Conservation (phyloP, 2,113 vertebrate species). For the Sylvia atricapilla region DNA sequence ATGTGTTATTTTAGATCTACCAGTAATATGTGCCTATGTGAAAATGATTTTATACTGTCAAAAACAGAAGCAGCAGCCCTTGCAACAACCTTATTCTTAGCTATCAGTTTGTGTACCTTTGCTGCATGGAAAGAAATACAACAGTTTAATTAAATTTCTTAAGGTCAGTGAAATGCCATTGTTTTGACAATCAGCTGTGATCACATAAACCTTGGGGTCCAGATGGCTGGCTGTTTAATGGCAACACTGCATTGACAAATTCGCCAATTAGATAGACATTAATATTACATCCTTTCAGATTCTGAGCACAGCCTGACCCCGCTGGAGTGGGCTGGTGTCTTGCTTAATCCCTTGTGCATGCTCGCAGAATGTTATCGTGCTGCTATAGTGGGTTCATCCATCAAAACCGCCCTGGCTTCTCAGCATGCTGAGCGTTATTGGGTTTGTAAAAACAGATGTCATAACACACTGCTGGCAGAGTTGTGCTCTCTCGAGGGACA, state of each 20-base stretch:
- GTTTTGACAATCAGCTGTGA: constrained; percentile 61
- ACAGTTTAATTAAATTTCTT: constrained; percentile 69
- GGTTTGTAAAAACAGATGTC: constrained; percentile 67
- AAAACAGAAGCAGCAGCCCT: constrained; percentile 10
- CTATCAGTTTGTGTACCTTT: constrained; percentile 35
- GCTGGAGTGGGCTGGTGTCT: constrained; percentile 49
- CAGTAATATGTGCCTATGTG: background rate
- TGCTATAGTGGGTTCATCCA: constrained; percentile 65
- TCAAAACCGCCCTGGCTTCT: constrained; percentile 44
- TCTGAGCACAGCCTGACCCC: constrained; percentile 63
- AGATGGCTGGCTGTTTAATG: constrained; percentile 65
- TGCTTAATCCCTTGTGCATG: constrained; percentile 58
- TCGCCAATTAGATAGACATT: constrained; percentile 72
- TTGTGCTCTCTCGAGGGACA: background rate
- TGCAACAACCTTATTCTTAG: constrained; percentile 19
- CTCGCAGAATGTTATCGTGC: constrained; percentile 43
- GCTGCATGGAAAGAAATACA: constrained; percentile 37
- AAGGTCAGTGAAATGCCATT: constrained; percentile 68
- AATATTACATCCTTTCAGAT: constrained; percentile 71
- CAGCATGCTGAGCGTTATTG: constrained; percentile 54
- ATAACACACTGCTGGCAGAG: constrained; percentile 20
- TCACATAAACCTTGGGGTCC: constrained; percentile 61
- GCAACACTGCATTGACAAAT: constrained; percentile 65
- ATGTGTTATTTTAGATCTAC: background rate
- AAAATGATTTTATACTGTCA: background rate